Evolutionary conservation across 2,888 invertebrate genomes (phyloP), one percentile per base, ranked within the genome.

Genomic region (Meteorus cinctellus): DNA sequence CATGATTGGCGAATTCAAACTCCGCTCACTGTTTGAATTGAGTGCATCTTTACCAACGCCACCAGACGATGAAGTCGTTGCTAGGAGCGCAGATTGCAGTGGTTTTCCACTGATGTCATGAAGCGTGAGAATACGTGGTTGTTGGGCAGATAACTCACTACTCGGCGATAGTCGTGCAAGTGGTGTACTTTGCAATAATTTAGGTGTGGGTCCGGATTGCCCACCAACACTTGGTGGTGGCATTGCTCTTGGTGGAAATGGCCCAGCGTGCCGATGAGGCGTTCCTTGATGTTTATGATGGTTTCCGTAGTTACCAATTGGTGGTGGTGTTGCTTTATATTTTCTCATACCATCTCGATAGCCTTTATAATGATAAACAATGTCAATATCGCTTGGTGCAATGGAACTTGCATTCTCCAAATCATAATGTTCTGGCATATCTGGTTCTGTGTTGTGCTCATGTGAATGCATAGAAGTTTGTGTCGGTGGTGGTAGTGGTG

Each of bases 401-500:
- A 98, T 98, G 0, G 97, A 98, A 89, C 97, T 98, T 1, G 98
- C 98, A 90, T 98, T 98, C 91, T 98, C 98, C 78, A 98, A 91
- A 88, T 98, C 98, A 87, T 98, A 98, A 88, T 97, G 97, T 88
- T 98, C 97, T 0, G 97, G 96, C 83, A 96, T 91, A 85, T 96
- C 96, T 71, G 95, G 93, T 29, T 93, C 93, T 62, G 92, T 92
- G n/a, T 73, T 65, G 8, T 95, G 95, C 77, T 96, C 95, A 71
- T 94, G 94, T 0, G 92, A 91, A 83, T 94, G 94, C 83, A 95
- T 93, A 1, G 93, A 93, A 79, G 93, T 93, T 84, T 93, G 95
- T 19, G 94, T 93, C 0, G 94, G 94, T 24, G 94, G 94, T 29
- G 95, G 63, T n/a, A 95, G 92, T 0, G 95, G 95, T 48, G 95